A percentile compares a stretch with the other conserved stretches of the same genome.
phyloP scores from a whole-genome alignment of 2,113 vertebrate species.

The Python bivittatus region DNA sequence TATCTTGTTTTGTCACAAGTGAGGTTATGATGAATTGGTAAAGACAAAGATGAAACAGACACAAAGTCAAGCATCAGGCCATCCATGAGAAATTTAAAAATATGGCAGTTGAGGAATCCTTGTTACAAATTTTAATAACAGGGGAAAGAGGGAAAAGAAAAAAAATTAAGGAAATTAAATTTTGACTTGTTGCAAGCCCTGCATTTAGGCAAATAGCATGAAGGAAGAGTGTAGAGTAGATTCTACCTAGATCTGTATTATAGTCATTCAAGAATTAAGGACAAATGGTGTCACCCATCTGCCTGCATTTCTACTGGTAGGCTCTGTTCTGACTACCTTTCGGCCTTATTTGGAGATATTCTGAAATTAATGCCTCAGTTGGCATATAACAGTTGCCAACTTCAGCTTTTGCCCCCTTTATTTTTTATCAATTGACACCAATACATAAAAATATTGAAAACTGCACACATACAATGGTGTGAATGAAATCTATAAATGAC shows the following conservation, averaged over 20 bases:
- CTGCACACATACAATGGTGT: not conserved
- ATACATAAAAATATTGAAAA: not conserved
- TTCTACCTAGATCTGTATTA: slow-evolving; percentile 35
- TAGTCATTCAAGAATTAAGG: slow-evolving; percentile 34
- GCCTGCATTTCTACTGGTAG: not conserved
- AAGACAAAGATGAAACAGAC: slow-evolving; percentile 77
- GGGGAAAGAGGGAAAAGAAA: slow-evolving; percentile 48
- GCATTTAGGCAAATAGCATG: slow-evolving; percentile 29
- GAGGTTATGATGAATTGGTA: slow-evolving; percentile 72
- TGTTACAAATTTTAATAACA: slow-evolving; percentile 59
- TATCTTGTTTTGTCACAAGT: slow-evolving; percentile 71
- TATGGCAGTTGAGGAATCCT: slow-evolving; percentile 58
- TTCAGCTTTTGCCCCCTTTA: not conserved
- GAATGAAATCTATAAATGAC: not conserved
- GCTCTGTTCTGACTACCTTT: not conserved
- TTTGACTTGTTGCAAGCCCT: slow-evolving; percentile 47
- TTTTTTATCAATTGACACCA: too few species aligned
- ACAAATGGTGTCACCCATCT: not conserved
- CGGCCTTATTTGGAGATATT: not conserved
- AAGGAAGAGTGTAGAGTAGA: slow-evolving; percentile 10
- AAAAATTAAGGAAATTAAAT: slow-evolving; percentile 54
- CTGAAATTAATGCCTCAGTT: not conserved
- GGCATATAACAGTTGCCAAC: not conserved
- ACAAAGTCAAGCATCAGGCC: slow-evolving; percentile 70
- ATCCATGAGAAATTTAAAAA: slow-evolving; percentile 67